phyloP scores from a whole-genome alignment of 2,113 vertebrate genomes.

The Cinclus cinclus region DNA sequence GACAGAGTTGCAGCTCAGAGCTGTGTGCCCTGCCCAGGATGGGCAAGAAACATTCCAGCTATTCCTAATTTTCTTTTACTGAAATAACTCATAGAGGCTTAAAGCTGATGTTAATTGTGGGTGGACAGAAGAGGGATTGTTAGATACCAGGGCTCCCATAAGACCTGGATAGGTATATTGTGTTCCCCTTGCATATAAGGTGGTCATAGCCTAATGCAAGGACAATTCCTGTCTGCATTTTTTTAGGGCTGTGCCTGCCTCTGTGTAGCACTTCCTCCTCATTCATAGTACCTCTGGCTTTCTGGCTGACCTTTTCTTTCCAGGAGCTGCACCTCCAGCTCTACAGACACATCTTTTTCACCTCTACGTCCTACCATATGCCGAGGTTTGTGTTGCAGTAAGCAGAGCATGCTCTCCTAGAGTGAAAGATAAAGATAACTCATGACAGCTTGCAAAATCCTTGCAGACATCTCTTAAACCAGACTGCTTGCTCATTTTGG shows the following conservation, averaged over 20 bases:
- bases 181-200: accelerated
- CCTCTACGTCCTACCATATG: not conserved
- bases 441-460: not conserved
- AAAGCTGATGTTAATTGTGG: not conserved
- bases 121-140: not conserved
- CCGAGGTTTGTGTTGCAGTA: not conserved
- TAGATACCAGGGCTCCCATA: not conserved
- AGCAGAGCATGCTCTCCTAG: not conserved
- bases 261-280: not conserved
- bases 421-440: not conserved
- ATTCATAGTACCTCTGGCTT: not conserved
- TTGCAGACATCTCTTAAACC: not conserved
- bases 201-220: not conserved
- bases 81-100: not conserved
- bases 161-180: not conserved
- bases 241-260: not conserved
- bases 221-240: accelerated
- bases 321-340: not conserved
- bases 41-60: not conserved
- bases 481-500: not conserved
- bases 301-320: not conserved
- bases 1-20: not conserved
- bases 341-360: not conserved
- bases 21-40: not conserved
- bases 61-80: not conserved